phyloP scores from a whole-genome alignment of 2,113 vertebrate species.

The Prolemur simus region DNA sequence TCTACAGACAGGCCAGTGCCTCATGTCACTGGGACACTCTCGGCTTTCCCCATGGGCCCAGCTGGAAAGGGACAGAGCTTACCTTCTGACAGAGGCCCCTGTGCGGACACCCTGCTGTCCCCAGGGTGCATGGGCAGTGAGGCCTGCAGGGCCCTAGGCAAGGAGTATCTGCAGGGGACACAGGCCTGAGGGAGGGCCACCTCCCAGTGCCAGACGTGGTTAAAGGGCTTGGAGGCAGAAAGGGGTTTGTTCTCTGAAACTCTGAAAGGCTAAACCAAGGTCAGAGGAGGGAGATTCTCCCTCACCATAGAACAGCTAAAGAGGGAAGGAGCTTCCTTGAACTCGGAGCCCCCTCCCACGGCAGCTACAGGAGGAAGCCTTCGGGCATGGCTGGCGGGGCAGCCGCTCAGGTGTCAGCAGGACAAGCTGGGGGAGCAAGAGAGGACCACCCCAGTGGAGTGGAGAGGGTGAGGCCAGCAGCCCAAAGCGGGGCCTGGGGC shows the following conservation, averaged over 20 bases:
- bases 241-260: background rate
- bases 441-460: rapidly evolving
- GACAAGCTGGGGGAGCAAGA: background rate
- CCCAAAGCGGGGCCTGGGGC: background rate
- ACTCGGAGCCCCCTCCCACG: background rate
- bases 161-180: background rate
- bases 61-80: background rate
- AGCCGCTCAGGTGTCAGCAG: background rate
- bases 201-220: rapidly evolving
- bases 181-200: background rate
- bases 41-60: background rate
- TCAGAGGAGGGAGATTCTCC: background rate
- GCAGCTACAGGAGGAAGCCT: background rate
- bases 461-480: background rate
- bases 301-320: background rate
- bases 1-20: background rate
- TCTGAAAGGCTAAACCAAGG: background rate
- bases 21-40: background rate
- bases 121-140: too few relatives aligned
- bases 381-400: rapidly evolving
- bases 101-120: background rate
- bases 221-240: background rate
- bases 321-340: background rate
- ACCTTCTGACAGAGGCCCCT: background rate
- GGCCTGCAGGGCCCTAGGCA: background rate